Evolutionary conservation across 2,888 invertebrate genomes (phyloP).

Genomic region (Drosophila nigritarsus): DNA sequence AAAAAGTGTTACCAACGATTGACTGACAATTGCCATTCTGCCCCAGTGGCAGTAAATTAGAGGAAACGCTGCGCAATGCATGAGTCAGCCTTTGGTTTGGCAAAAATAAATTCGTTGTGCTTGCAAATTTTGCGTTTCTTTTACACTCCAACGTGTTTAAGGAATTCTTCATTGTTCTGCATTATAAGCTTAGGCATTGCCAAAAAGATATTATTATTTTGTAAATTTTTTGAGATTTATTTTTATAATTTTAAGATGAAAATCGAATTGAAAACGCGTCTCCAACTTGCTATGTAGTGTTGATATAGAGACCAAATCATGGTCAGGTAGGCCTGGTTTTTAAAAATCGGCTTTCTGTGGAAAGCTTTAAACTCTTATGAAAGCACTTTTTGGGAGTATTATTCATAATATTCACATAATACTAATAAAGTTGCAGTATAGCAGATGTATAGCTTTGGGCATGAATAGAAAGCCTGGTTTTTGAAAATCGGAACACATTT

Average conservation of each 20-base stretch:
- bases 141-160: not conserved
- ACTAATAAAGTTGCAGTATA: not conserved
- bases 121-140: conserved; percentile 32
- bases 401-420: not conserved
- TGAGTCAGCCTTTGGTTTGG: conserved; percentile 57
- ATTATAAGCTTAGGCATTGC: not conserved
- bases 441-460: not conserved
- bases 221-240: not conserved
- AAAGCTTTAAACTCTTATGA: not conserved
- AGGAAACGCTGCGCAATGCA: conserved; percentile 25
- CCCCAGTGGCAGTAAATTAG: conserved; percentile 42
- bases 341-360: not conserved
- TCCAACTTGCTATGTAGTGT: not conserved
- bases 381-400: not conserved
- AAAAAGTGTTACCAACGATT: conserved; percentile 11
- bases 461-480: not conserved
- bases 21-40: conserved; percentile 13
- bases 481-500: not conserved
- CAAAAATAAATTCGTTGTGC: conserved; percentile 39
- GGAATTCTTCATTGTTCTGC: not conserved
- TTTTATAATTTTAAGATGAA: not conserved
- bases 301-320: not conserved
- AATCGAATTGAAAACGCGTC: not conserved
- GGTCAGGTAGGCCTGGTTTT: not conserved
- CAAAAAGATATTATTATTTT: not conserved